Evolutionary conservation across 1,140 invertebrate species (phyloP), one percentile per base, ranked within the genome.

Genomic region (Tetramorium simillimum): DNA sequence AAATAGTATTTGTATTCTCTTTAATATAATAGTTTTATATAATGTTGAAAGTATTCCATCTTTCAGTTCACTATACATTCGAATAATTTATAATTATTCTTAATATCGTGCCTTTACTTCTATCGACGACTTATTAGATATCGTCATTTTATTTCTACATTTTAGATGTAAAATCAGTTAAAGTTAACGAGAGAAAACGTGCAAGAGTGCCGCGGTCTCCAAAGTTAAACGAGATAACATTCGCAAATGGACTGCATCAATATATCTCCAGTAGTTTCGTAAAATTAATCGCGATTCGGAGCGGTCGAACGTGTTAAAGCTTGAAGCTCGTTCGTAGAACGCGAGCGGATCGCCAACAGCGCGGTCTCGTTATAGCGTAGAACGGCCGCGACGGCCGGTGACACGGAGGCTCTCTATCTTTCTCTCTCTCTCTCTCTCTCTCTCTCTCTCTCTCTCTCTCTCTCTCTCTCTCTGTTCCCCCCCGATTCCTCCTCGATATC

Each of bases 231-330:
- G 9, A 51, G 53, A 21, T 21, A 56, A 60, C 12, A 43, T 43
- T 67, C 37, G 63, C n/a, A 81, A 58, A 86, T 82, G 60, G 58
- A 87, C 69, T 56, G 75, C 33, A 21, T 53, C 49, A 14, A 37
- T 75, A 18, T 12, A 49, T 53, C 24, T 37, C n/a, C 0, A 9
- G 14, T 10, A 21, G 2, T 10, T 21, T 37, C 10, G 9, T 14
- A 58, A 58, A 75, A 58, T 75, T 37, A 56, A 58, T 75, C 33
- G n/a, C 4, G 67, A 70, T 43, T 43, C 21, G 67, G 2, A 70
- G 24, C 6, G 28, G 33, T 56, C 72, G 72, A 40, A 21, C n/a
- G 72, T 16, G 46, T 33, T 37, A 53, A 56, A 73, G 51, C 70
- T 56, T 37, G 14, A 58, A 24, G 51, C 51, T 75, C 33, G 72